Evolutionary conservation across 1,140 invertebrate genomes (phyloP), one percentile per base, ranked within the genome.

Genomic region (Aphidius gifuensis): DNA sequence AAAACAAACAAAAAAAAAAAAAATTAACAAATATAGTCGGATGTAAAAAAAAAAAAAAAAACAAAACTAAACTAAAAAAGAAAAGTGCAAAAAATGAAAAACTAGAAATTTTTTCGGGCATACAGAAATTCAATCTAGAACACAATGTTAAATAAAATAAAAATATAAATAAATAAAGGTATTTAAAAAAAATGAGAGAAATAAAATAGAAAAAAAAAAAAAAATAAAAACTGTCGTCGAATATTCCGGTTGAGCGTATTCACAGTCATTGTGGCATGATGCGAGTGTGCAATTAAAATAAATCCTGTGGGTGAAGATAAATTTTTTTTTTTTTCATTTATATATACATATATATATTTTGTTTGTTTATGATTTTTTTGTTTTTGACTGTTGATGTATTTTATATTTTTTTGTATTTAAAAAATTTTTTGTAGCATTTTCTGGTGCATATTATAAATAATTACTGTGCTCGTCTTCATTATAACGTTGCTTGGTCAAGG

Each of bases 201-300:
- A 16, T 16, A 16, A 16, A 16, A 16, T 16, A 16, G 1, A 38
- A 51, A 9, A 53, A 9, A 53, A 53, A 44, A 55, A 55, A 42
- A 43, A 38, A 55, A n/a, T 44, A 40, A n/a, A 55, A 16, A 55
- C 21, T 40, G 53, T 55, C 53, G 53, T 42, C n/a, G 53, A 40
- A 40, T 55, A 39, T 55, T 42, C 39, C 9, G n/a, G 43, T 39
- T 38, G 11, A 55, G 9, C 53, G 53, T 55, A 55, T 55, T 55
- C 53, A 55, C 53, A 40, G 53, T 43, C 53, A 55, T 9, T 40
- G 39, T 55, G 40, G 53, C 53, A 40, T 55, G 53, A 55, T 55
- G 39, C 53, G n/a, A 55, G 53, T 40, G 42, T 55, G 53, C 53
- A 55, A 55, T 55, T 55, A 55, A 55, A 55, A 55, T 55, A 55